Base-by-base conservation (phyloP, 2,113 vertebrate species). In the Paedocypris sp. region DNA sequence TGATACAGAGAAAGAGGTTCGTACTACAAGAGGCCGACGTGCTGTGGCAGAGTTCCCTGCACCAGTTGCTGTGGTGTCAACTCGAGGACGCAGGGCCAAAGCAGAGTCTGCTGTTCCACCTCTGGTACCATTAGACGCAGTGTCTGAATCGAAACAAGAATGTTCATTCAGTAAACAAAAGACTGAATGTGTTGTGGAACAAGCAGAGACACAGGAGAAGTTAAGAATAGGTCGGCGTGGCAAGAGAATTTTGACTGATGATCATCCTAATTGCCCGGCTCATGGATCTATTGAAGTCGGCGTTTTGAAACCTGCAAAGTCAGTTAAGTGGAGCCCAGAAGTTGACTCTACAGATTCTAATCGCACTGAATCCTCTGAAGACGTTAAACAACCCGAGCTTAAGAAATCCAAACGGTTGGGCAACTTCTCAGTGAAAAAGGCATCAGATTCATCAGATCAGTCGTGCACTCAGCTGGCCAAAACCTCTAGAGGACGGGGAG, bases 401-500 rank as follows among this genome's bases (percentile, higher is more conserved):
- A 35, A 39, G 11, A 68, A 53, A 36, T 15, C 1, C 1, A 42
- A 33, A 23, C 25, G 19, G 3, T 51, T 20, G 6, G 19, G 42
- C n/a, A 39, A 25, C 15, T 20, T 8, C 18, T 16, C 54, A 42
- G 19, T 46, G 13, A 16, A 26, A 8, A 26, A 13, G 1, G 7
- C 13, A 4, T 11, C 13, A 11, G 31, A 15, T 9, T 69, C 79
- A n/a, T 38, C 53, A 3, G 71, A 80, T 38, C 36, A 16, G 0
- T 71, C 10, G 1, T 7, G 12, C 5, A 42, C 58, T 32, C 20
- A 9, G 13, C 23, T 36, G 39, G 50, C 70, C 4, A 80, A 70
- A 74, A 57, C 64, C 8, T 38, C 73, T 16, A 73, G 68, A 69
- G 81, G 80, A 16, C 76, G 78, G 73, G 5, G 56, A 1, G 68